phyloP scores from a whole-genome alignment of 1,140 invertebrate species.

The Phymorhynchus buccinoides region DNA sequence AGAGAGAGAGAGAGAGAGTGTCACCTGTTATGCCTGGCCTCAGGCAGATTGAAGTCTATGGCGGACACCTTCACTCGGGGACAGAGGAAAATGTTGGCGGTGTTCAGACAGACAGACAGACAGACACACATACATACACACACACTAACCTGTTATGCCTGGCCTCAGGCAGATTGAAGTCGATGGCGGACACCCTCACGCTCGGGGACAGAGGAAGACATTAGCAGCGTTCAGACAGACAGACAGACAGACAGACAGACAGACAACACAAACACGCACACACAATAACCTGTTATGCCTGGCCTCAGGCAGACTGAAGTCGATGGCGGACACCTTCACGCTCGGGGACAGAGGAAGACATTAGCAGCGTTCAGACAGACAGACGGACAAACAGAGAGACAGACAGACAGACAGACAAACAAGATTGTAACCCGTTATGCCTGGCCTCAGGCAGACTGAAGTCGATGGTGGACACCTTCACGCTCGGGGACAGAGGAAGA shows the following conservation, averaged over 20 bases:
- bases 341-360: constrained; percentile 73
- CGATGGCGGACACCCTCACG: constrained; percentile 74
- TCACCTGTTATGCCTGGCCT: constrained; percentile 58
- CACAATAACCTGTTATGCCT: constrained; percentile 63
- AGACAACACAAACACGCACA: no score
- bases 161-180: constrained; percentile 70
- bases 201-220: constrained; percentile 73
- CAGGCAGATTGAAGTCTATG: constrained; percentile 73
- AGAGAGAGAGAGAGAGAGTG: not conserved
- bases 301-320: constrained; percentile 70
- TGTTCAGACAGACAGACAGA: no score
- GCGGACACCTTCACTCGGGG: constrained; percentile 74
- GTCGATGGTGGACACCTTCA: constrained; percentile 75
- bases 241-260: no score
- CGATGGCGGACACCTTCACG: constrained; percentile 74
- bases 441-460: constrained; percentile 68
- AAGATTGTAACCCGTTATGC: constrained; percentile 65
- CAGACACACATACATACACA: no score
- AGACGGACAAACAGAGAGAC: no score
- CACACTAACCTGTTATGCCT: constrained; percentile 63
- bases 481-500: constrained; percentile 74
- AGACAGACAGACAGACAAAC: no score
- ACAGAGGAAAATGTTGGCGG: constrained; percentile 74
- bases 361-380: constrained; percentile 75
- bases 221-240: constrained; percentile 75